A percentile compares a stretch with the other conserved stretches of the same genome.
phyloP scores from a whole-genome alignment of 2,888 invertebrate genomes.

The Phyllotreta cruciferae region DNA sequence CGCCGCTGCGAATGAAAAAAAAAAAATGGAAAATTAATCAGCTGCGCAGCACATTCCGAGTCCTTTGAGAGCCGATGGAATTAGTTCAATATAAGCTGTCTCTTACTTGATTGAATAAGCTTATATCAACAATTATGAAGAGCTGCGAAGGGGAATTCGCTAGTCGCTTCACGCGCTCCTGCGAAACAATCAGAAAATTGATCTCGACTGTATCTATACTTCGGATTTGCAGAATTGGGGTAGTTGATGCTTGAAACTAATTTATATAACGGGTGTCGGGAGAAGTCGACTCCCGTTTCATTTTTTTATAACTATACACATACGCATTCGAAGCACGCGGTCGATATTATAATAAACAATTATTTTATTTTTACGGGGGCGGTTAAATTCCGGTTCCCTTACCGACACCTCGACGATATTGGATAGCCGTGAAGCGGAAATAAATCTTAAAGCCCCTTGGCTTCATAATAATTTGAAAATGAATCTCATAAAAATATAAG shows the following conservation, averaged over 20 bases:
- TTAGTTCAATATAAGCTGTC: conserved; percentile 17
- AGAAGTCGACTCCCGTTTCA: too few species aligned
- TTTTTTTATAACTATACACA: not conserved
- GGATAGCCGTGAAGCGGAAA: conserved; percentile 19
- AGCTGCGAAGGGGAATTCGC: conserved; percentile 11
- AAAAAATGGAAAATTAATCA: conserved; percentile 18
- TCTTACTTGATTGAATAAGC: conserved; percentile 18
- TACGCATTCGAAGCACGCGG: not conserved
- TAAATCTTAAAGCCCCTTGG: conserved; percentile 23
- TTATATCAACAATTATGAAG: conserved; percentile 21
- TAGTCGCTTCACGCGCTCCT: conserved; percentile 12
- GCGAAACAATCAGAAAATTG: conserved; percentile 20
- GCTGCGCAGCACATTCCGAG: not conserved
- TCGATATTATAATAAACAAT: conserved; percentile 1
- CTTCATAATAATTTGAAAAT: conserved; percentile 36
- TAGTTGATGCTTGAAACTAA: conserved; percentile 15
- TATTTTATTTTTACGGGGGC: not conserved
- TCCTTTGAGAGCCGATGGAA: conserved; percentile 8
- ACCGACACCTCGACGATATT: conserved; percentile 17
- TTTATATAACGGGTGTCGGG: conserved; percentile 9
- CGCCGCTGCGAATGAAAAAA: conserved; percentile 6
- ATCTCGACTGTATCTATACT: conserved; percentile 15
- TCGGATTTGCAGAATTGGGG: conserved; percentile 17
- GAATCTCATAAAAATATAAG: conserved; percentile 33
- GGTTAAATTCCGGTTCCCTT: too few species aligned